Percentiles rank a stretch among this genome's conserved stretches.
Conservation (phyloP, 2,113 vertebrate genomes). For the Oenanthe melanoleuca region DNA sequence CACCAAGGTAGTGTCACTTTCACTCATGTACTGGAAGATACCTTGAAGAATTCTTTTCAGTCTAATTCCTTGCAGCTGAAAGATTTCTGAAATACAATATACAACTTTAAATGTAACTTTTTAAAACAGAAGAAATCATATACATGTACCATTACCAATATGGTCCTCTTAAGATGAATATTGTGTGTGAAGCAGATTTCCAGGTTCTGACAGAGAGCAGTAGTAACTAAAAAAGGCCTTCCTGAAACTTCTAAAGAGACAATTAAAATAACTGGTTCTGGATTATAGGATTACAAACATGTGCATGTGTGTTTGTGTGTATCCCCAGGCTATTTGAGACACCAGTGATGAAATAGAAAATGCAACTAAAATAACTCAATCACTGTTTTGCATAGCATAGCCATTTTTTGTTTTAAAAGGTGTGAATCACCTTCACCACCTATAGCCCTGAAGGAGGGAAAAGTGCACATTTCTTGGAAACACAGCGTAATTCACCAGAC, state of each 20-base stretch:
- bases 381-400: not conserved
- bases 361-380: not conserved
- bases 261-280: not conserved
- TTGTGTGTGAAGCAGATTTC: not conserved
- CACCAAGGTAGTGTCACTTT: not conserved
- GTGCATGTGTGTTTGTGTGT: fast-evolving
- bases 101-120: not conserved
- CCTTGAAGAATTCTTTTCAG: not conserved
- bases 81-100: not conserved
- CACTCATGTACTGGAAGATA: not conserved
- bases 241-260: not conserved
- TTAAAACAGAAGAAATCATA: not conserved
- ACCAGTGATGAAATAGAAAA: not conserved
- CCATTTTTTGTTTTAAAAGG: not conserved
- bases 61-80: not conserved
- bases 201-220: not conserved
- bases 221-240: not conserved
- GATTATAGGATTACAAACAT: not conserved
- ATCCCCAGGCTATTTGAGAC: not conserved
- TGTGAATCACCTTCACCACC: not conserved
- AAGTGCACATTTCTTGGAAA: not conserved
- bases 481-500: not conserved
- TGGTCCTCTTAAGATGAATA: not conserved
- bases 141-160: not conserved
- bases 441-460: fast-evolving